Base-by-base conservation (phyloP, 2,888 invertebrate species). In the Lysandra coridon region DNA sequence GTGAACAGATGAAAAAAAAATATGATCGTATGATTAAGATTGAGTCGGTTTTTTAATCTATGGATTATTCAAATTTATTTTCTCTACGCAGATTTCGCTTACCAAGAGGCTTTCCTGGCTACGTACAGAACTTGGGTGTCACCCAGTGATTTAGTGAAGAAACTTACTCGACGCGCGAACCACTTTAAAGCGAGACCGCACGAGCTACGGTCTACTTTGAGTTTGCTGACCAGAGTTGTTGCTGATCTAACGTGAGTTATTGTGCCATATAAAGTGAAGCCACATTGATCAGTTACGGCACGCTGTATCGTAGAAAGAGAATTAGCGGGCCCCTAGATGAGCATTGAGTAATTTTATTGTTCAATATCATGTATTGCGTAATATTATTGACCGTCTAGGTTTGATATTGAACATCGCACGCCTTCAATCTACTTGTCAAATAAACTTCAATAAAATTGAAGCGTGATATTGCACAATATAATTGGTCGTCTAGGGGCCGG, bases 51-150 rank as follows among this genome's bases (percentile, higher is more conserved):
- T 33, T 23, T 49, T 23, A 40, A 40, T 6, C 12, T 40, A 23
- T 1, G 49, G 33, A 37, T 69, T 75, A 37, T 62, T 79, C 12
- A 78, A 73, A 5, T 44, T 33, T 2, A 17, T 62, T 69, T 64
- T 78, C 64, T 82, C 84, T 85, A 84, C 82, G 81, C 95, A 98
- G 98, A 98, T 92, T 97, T 98, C 92, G 96, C 98, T 91, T 99
- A 98, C 94, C 98, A 98, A 95, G 99, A 99, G 95, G 99, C 99
- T 83, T 99, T 99, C 94, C 96, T 99, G 85, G 98, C 99, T 79
- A 99, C 99, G 81, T 99, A 99, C 94, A 96, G 99, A 84, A 99
- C 99, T 81, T 99, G 99, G 95, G 97, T 99, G 88, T 95, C 97
- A 81, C 98, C 99, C 40, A 93, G 96, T 86, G 98, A 97, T 84